Percentiles rank a stretch among this genome's conserved stretches.
Evolutionary conservation across 2,888 invertebrate species (phyloP).

Genomic region (Parelbella ahira): DNA sequence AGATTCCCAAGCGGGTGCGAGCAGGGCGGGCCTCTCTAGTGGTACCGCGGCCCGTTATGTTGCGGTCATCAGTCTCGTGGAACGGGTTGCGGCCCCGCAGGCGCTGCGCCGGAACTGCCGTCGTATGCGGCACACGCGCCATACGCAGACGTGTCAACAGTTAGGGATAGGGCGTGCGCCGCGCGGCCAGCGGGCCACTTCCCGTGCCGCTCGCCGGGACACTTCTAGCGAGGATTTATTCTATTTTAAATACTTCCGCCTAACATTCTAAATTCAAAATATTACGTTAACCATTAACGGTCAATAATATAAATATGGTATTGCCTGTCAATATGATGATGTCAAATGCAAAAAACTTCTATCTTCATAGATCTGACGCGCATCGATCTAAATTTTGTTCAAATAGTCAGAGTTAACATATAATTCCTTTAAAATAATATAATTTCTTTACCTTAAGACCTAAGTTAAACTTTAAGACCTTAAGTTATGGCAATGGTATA

Average conservation of each 20-base stretch:
- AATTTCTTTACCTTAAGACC: too few relatives aligned
- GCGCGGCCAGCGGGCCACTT: conserved; percentile 17
- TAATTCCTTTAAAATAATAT: too few relatives aligned
- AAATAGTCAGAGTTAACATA: too few relatives aligned
- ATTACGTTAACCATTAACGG: conserved; percentile 1
- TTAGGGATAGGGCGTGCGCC: conserved; percentile 22
- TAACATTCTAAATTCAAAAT: neutral
- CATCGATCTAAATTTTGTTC: too few relatives aligned
- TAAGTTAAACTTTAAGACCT: too few relatives aligned
- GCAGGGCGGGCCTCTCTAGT: conserved; percentile 44
- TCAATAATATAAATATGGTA: too few relatives aligned
- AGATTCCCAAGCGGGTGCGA: conserved; percentile 46
- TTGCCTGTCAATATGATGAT: too few relatives aligned
- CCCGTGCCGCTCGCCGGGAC: conserved; percentile 3
- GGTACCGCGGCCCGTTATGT: conserved; percentile 66
- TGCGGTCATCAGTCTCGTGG: conserved; percentile 69
- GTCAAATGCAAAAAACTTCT: too few relatives aligned
- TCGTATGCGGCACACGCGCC: conserved; percentile 51
- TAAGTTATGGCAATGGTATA: too few relatives aligned
- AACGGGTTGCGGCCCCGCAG: conserved; percentile 59
- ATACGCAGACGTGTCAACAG: conserved; percentile 21
- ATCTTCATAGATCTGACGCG: too few relatives aligned
- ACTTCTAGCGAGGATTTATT: conserved; percentile 2
- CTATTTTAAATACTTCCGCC: conserved; percentile 9
- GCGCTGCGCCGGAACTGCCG: conserved; percentile 68